Base-by-base conservation (phyloP, 2,888 invertebrate genomes). In the Falcaria lacertinaria region DNA sequence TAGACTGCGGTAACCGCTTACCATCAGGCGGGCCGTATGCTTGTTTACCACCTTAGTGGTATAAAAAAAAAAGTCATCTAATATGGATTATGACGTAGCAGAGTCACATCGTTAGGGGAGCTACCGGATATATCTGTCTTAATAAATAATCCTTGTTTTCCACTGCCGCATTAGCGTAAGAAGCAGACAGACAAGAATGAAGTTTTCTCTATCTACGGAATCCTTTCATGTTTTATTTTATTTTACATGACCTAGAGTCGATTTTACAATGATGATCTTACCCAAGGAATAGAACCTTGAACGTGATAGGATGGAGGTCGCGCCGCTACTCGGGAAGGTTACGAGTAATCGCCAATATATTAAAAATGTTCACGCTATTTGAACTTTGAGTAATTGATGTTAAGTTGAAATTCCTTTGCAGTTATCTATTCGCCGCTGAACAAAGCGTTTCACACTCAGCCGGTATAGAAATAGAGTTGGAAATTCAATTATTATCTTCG, bases 261-360 rank as follows among this genome's bases (percentile, higher is more conserved):
- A 7, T 7, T 13, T 19, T 22, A 36, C 14, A 22, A 7, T 11
- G 28, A 11, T 0, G 28, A 13, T 22, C 14, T 14, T 11, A 11
- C 15, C 3, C 37, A 14, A 48, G 62, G 69, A 70, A 52, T 64
- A 68, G 62, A 79, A 81, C 86, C 86, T 85, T 87, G 86, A 84
- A 77, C 80, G 76, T 80, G 84, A 74, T 74, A 76, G 66, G 57
- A 58, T 62, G 84, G 76, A 86, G 86, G 86, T 64, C 82, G 68
- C 40, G 43, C 42, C 57, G 61, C 50, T 59, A 62, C 62, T 60
- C 61, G 68, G 65, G 83, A 82, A 85, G 83, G 83, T 80, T 77
- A 74, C 22, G 11, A 43, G 39, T 43, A 45, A 47, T 48, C 43
- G 48, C 36, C 42, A 25, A 45, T 44, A 41, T 35, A 22, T 39